These are phyloP conservation scores for Tautogolabrus adspersus DNA, from an alignment of 2,113 vertebrate genomes.

Conservation along the genomic window DNA sequence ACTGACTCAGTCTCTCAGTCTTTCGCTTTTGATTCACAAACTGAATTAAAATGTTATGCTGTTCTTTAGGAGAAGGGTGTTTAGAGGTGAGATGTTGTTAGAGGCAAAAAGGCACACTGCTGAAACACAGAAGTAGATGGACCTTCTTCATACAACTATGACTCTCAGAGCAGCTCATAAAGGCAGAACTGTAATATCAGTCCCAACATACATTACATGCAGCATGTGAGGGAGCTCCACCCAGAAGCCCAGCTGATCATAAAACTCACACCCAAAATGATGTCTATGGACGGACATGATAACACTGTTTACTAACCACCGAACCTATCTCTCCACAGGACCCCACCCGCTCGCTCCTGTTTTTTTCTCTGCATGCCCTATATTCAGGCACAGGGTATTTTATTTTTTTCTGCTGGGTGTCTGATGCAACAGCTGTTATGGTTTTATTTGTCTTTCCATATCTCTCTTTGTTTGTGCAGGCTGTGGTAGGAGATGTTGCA, in stretches of 20 bases:
- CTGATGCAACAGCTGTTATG: background rate
- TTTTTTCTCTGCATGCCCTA: constrained; percentile 1
- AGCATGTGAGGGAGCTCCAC: constrained; percentile 14
- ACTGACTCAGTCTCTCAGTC: too few species aligned
- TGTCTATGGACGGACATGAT: constrained; percentile 45
- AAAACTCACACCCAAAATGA: constrained; percentile 46
- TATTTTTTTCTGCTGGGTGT: background rate
- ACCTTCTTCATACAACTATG: too few species aligned
- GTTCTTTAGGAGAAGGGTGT: too few species aligned
- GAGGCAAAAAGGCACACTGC: too few species aligned
- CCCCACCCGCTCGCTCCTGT: background rate
- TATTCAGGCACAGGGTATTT: background rate
- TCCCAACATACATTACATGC: background rate
- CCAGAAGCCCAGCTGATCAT: constrained; percentile 18
- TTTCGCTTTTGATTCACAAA: too few species aligned
- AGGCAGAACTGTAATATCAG: background rate
- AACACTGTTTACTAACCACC: constrained; percentile 15
- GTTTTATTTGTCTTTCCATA: background rate
- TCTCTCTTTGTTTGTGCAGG: background rate
- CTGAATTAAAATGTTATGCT: too few species aligned
- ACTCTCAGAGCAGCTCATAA: background rate
- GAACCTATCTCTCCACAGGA: constrained; percentile 29
- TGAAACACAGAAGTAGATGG: too few species aligned
- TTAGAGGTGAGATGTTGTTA: too few species aligned
- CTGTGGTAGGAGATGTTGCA: constrained; percentile 5